These are phyloP conservation scores for Dynastes tityus DNA, from an alignment of 2,888 invertebrate species.

Conservation along the genomic window DNA sequence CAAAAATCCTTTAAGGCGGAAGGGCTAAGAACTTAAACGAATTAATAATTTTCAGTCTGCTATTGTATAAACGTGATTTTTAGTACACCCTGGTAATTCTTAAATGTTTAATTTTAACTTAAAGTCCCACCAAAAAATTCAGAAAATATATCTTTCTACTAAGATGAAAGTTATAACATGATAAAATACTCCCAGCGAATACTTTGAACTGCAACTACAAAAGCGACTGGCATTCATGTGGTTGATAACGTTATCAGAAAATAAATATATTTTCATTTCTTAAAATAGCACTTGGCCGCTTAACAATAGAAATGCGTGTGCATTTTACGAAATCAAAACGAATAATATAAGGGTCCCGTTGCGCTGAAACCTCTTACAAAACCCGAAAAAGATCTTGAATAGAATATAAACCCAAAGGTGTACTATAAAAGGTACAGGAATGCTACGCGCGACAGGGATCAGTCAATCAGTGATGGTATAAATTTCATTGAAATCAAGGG, in stretches of 20 bases:
- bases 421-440: not conserved
- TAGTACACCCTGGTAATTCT: no score
- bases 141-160: not conserved
- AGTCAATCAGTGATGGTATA: slow-evolving; percentile 17
- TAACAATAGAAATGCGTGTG: slow-evolving; percentile 26
- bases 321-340: not conserved
- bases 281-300: slow-evolving; percentile 24
- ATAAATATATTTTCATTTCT: slow-evolving; percentile 29
- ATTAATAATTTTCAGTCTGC: no score
- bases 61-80: no score
- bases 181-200: no score
- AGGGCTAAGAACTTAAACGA: no score
- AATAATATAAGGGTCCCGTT: not conserved
- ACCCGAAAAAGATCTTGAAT: slow-evolving; percentile 10
- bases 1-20: no score
- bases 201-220: not conserved
- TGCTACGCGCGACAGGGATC: slow-evolving; percentile 22
- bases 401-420: slow-evolving; percentile 4
- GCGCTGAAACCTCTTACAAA: not conserved
- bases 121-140: not conserved
- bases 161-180: not conserved
- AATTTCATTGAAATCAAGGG: slow-evolving; percentile 9
- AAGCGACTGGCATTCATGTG: not conserved
- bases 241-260: slow-evolving; percentile 37
- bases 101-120: no score